Evolutionary conservation across 1,140 invertebrate species (phyloP).

Genomic region (Neotoxoptera formosana): DNA sequence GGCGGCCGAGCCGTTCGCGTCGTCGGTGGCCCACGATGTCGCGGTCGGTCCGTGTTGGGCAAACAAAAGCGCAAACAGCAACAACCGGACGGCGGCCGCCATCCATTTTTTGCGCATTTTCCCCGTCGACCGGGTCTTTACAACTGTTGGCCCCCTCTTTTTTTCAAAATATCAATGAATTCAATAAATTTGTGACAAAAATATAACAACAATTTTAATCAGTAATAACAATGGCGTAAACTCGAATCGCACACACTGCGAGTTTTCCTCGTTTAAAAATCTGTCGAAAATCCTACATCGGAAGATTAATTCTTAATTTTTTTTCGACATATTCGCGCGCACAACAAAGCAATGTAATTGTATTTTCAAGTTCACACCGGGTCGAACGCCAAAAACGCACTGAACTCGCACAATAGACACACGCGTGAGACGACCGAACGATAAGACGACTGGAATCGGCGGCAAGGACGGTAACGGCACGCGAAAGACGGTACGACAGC

Average conservation of each 20-base stretch:
- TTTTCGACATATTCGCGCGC: not conserved
- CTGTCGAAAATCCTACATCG: not conserved
- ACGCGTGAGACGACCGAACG: not conserved
- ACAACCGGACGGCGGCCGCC: constrained; percentile 14
- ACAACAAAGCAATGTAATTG: not conserved
- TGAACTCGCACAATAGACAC: not conserved
- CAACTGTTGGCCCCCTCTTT: not conserved
- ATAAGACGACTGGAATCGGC: not conserved
- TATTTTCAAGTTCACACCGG: not conserved
- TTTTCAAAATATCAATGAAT: not conserved
- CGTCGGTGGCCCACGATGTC: constrained; percentile 29
- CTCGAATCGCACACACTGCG: not conserved
- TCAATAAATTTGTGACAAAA: not conserved
- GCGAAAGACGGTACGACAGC: not conserved
- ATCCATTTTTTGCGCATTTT: constrained; percentile 18
- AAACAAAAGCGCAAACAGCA: not conserved
- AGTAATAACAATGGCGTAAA: not conserved
- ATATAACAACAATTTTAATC: not conserved
- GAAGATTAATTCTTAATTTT: not conserved
- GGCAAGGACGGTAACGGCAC: not conserved
- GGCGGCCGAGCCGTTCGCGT: not conserved
- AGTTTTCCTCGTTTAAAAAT: not conserved
- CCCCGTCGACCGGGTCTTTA: not conserved
- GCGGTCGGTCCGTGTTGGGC: constrained; percentile 34
- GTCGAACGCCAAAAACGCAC: not conserved